Percentiles rank a stretch among this genome's conserved stretches.
Evolutionary conservation across 2,113 vertebrate genomes (phyloP).

Genomic region (Microtus pennsylvanicus): DNA sequence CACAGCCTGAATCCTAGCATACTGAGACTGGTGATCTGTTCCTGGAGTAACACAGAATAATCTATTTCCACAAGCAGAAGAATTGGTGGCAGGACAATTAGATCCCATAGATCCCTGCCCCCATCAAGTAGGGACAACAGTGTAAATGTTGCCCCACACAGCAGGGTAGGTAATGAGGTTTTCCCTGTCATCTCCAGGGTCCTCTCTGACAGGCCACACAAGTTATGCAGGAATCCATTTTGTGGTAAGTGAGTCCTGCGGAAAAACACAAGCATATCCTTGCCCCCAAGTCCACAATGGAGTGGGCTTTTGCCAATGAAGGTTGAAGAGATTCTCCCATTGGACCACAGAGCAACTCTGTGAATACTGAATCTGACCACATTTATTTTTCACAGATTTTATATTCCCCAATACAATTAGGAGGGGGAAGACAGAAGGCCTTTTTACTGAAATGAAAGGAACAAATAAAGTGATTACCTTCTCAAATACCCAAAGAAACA

Average conservation of each 20-base stretch:
- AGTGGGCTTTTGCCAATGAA: not conserved
- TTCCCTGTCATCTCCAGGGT: not conserved
- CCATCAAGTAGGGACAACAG: not conserved
- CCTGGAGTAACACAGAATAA: no score
- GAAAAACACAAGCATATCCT: not conserved
- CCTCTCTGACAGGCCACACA: not conserved
- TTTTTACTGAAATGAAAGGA: no score
- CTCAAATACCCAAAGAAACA: no score
- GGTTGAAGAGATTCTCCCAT: no score
- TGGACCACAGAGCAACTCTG: no score
- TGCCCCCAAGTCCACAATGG: not conserved
- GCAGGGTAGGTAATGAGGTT: not conserved
- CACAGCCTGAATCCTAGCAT: no score
- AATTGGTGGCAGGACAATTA: not conserved
- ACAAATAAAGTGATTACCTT: no score
- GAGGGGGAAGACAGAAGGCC: no score
- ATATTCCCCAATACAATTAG: no score
- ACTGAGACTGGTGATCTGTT: no score
- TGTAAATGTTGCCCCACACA: not conserved
- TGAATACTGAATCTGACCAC: no score
- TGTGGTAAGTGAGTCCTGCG: not conserved
- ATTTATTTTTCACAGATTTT: no score
- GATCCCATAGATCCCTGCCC: not conserved
- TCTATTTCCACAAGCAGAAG: not conserved
- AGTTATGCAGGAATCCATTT: not conserved